Evolutionary conservation across 2,888 invertebrate genomes (phyloP).

Genomic region (Bimastos eiseni): DNA sequence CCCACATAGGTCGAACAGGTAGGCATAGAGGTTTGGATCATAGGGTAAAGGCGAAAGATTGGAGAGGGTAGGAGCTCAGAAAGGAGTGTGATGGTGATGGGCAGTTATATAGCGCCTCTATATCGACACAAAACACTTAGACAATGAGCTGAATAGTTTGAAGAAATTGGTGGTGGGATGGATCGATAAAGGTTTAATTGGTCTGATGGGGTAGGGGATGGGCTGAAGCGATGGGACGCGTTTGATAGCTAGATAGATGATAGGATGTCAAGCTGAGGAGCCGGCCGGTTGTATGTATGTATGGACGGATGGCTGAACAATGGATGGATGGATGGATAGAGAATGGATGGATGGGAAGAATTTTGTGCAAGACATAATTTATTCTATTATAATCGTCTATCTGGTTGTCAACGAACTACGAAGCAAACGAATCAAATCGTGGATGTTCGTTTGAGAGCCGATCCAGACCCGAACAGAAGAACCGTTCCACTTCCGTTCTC

Average conservation of each 20-base stretch:
- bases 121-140: neutral
- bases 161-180: neutral
- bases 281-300: neutral
- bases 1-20: neutral
- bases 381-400: neutral
- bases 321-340: neutral
- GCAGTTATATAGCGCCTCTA: neutral
- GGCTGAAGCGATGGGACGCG: neutral
- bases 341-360: neutral
- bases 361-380: neutral
- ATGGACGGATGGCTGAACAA: neutral
- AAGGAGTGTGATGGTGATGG: neutral
- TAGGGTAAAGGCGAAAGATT: neutral
- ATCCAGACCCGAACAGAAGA: neutral
- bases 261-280: neutral
- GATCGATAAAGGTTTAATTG: neutral
- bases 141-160: neutral
- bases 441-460: neutral
- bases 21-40: neutral
- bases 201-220: neutral
- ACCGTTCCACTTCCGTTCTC: constrained; percentile 13
- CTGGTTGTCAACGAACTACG: neutral
- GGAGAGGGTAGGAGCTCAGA: neutral
- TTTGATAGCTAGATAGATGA: neutral
- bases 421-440: no score